Evolutionary conservation across 2,888 invertebrate species (phyloP).

Genomic region (Cryptocephalus moraei): DNA sequence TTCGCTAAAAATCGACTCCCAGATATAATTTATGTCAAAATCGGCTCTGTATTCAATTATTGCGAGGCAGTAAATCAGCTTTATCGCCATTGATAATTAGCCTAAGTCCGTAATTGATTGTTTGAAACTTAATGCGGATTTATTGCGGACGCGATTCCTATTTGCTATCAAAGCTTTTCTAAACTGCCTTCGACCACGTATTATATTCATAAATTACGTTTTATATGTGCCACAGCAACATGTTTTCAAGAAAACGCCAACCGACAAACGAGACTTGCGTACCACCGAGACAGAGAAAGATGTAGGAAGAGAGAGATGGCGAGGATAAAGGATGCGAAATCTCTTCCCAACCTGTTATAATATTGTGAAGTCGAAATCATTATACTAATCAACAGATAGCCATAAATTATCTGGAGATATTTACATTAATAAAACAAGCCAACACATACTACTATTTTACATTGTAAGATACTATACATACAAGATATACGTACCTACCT

Average conservation of each 20-base stretch:
- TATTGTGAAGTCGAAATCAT: no score
- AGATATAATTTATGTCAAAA: conserved; percentile 27
- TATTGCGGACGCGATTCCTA: conserved; percentile 15
- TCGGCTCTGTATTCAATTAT: conserved; percentile 28
- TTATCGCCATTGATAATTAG: conserved; percentile 32
- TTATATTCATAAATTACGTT: no score
- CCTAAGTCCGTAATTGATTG: conserved; percentile 32
- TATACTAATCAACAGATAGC: background rate
- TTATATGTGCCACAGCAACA: no score
- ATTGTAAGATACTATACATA: no score
- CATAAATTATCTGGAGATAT: conserved; percentile 1
- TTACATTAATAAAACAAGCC: background rate
- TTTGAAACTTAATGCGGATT: conserved; percentile 32
- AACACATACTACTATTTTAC: background rate
- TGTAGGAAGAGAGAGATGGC: no score
- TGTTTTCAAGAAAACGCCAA: no score
- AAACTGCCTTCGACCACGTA: background rate
- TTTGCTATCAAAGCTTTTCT: background rate
- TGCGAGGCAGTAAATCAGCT: conserved; percentile 26
- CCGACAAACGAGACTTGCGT: no score
- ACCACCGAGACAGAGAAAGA: no score
- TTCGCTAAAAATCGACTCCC: conserved; percentile 21
- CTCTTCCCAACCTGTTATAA: no score
- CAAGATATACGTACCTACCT: no score
- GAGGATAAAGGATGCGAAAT: no score